Evolutionary conservation across 2,797 vertebrate species (phyloP).

Genomic region (Rhincodon typus): DNA sequence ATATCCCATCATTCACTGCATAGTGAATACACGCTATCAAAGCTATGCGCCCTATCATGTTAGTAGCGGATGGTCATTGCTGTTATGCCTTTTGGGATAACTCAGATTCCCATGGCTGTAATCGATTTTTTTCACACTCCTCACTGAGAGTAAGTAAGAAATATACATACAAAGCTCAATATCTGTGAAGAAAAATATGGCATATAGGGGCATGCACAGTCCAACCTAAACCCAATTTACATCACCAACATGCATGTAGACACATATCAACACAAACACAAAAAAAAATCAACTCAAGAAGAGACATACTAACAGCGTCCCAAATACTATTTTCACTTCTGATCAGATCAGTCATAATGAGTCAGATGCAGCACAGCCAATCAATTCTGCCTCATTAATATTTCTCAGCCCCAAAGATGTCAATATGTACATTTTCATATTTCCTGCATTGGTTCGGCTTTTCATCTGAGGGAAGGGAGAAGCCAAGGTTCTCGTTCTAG

Average conservation of each 20-base stretch:
- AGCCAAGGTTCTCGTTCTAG: not conserved
- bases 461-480: not conserved
- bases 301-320: not conserved
- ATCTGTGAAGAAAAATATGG: not conserved
- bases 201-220: not conserved
- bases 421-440: too few relatives aligned
- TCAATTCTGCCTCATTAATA: not conserved
- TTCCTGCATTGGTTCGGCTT: not conserved
- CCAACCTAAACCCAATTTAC: not conserved
- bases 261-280: not conserved
- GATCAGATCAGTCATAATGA: not conserved
- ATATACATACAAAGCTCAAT: not conserved
- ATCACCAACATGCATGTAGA: too few relatives aligned
- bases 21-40: not conserved
- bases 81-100: not conserved
- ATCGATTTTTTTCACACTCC: not conserved
- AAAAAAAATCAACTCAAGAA: not conserved
- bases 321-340: not conserved
- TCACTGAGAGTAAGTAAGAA: not conserved
- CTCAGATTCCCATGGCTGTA: not conserved
- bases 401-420: not conserved
- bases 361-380: not conserved
- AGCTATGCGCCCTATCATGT: not conserved
- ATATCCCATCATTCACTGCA: not conserved
- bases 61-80: not conserved